Percentiles rank a stretch among this genome's conserved stretches.
These are phyloP conservation scores for Trichogramma pretiosum DNA, from an alignment of 1,140 invertebrate species.

Conservation along the genomic window DNA sequence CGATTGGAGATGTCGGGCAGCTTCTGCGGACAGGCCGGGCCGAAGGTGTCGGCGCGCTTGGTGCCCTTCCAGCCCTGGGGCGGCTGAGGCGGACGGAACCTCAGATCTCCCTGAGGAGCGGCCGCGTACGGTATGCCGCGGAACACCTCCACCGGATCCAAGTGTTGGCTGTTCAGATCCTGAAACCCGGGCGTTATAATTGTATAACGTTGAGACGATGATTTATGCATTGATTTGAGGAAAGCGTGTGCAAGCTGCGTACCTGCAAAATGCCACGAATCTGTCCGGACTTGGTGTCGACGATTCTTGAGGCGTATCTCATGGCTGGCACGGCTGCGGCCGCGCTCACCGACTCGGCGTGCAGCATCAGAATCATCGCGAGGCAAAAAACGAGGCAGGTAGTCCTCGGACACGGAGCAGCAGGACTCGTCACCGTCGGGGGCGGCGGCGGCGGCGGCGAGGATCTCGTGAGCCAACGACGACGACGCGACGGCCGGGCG, in stretches of 20 bases:
- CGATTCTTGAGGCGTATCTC: conserved; percentile 47
- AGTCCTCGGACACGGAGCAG: too few species aligned
- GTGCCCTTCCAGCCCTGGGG: conserved; percentile 63
- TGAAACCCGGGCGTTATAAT: conserved; percentile 42
- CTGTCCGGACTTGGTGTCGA: conserved; percentile 53
- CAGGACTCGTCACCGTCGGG: too few species aligned
- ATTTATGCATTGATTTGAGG: too few species aligned
- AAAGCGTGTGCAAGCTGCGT: too few species aligned
- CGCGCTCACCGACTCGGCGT: not conserved
- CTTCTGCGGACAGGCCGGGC: conserved; percentile 68
- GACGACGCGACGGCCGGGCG: not conserved
- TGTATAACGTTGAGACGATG: too few species aligned
- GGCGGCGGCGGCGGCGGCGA: conserved; percentile 17
- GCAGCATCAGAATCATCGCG: too few species aligned
- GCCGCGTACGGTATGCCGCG: conserved; percentile 78
- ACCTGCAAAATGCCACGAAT: conserved; percentile 50
- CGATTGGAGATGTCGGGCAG: conserved; percentile 64
- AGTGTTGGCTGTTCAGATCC: conserved; percentile 62
- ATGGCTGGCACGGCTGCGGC: conserved; percentile 22
- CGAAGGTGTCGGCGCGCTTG: conserved; percentile 63
- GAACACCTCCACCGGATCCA: conserved; percentile 75
- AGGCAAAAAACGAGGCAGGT: too few species aligned
- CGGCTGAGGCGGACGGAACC: conserved; percentile 62
- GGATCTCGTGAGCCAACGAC: conserved; percentile 22
- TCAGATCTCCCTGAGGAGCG: conserved; percentile 59